A percentile compares a stretch with the other conserved stretches of the same genome.
Evolutionary conservation across 2,113 vertebrate genomes (phyloP).

Genomic region (Galbula dea): DNA sequence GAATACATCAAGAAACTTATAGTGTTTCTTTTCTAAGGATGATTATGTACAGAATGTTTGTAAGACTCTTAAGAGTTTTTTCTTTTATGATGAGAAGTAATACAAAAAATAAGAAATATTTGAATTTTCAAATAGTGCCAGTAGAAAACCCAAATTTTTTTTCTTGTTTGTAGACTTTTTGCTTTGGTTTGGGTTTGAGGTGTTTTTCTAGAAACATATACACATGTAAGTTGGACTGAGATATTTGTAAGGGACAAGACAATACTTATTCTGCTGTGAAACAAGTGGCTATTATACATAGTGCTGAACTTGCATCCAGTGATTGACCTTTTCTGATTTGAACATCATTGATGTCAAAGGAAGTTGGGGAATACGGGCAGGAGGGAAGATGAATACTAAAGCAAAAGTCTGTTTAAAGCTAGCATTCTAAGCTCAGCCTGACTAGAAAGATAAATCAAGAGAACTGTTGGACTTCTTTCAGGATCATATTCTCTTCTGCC

Average conservation of each 20-base stretch:
- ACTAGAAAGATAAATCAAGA: neutral
- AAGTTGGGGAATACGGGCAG: neutral
- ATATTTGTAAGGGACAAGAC: neutral
- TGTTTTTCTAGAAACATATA: neutral
- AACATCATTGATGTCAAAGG: neutral
- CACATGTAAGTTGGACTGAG: neutral
- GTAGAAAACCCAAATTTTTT: neutral
- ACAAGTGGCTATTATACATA: neutral
- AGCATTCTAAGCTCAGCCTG: neutral
- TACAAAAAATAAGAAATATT: neutral
- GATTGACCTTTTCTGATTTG: neutral
- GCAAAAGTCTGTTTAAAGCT: neutral
- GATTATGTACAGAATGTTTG: neutral
- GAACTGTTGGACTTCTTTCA: neutral
- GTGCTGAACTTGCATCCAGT: fast-evolving
- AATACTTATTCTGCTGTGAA: neutral
- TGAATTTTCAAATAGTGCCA: neutral
- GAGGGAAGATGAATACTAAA: neutral
- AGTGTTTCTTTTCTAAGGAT: neutral
- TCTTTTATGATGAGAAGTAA: neutral
- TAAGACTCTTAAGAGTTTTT: neutral
- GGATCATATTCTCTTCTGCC: neutral
- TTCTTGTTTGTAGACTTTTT: too few species aligned
- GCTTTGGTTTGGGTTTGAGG: neutral
- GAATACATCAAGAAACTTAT: neutral